Conservation (phyloP, 2,797 vertebrate genomes). For the Myotis vivesi region DNA sequence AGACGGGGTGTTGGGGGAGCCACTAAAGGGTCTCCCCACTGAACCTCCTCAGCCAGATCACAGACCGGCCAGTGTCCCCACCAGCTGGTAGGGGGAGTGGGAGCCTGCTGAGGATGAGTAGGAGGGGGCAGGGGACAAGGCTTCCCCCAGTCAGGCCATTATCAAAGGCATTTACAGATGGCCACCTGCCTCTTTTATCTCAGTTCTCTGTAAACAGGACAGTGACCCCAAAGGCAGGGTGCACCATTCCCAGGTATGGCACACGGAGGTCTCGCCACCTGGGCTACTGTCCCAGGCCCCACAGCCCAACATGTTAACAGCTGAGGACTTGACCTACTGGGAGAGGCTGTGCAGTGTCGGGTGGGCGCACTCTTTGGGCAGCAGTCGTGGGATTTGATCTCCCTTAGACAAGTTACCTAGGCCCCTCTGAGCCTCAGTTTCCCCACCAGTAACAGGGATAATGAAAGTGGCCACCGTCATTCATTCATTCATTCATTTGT, state of each 20-base stretch:
- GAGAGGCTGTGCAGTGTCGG: too few relatives aligned
- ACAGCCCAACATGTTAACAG: background rate
- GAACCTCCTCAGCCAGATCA: background rate
- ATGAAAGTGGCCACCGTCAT: background rate
- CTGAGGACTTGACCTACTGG: fast-evolving
- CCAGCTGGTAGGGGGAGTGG: background rate
- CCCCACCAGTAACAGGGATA: background rate
- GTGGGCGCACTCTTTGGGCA: background rate
- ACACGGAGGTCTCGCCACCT: background rate
- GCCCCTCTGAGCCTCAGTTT: background rate
- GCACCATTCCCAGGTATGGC: background rate
- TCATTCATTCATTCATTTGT: background rate
- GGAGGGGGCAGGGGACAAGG: background rate
- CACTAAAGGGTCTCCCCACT: background rate
- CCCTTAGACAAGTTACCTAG: background rate
- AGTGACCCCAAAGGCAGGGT: background rate
- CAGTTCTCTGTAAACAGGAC: background rate
- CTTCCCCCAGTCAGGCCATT: background rate
- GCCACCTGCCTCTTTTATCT: background rate
- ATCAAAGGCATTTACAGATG: background rate
- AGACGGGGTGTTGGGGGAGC: background rate
- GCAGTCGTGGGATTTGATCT: background rate
- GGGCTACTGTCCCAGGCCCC: background rate
- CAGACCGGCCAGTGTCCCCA: background rate
- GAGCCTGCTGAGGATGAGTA: background rate